Evolutionary conservation across 1,140 invertebrate genomes (phyloP).

Genomic region (Drosophila teissieri): DNA sequence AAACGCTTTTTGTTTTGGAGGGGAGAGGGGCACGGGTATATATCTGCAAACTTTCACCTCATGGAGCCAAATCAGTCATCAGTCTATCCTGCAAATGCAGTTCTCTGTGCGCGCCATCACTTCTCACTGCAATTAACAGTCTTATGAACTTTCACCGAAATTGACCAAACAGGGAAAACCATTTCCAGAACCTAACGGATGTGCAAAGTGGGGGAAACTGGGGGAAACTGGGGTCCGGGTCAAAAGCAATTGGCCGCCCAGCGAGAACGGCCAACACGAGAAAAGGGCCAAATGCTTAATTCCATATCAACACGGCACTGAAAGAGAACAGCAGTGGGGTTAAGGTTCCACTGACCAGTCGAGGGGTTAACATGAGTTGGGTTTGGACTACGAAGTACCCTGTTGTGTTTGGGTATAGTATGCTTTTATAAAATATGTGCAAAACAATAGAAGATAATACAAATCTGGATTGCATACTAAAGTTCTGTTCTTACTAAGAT

Average conservation of each 20-base stretch:
- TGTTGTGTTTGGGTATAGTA: background rate
- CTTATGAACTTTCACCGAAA: slow-evolving; percentile 74
- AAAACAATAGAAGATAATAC: background rate
- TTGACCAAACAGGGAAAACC: slow-evolving; percentile 64
- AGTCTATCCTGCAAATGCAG: slow-evolving; percentile 48
- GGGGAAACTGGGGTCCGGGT: slow-evolving; percentile 51
- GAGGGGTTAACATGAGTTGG: background rate
- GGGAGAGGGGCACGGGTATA: too few relatives aligned
- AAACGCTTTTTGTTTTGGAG: slow-evolving; percentile 59
- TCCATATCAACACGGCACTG: slow-evolving; percentile 54
- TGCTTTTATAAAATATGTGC: background rate
- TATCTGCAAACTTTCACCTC: slow-evolving; percentile 68
- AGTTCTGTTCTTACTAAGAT: too few relatives aligned
- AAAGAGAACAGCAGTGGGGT: slow-evolving; percentile 8
- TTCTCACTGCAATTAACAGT: slow-evolving; percentile 62
- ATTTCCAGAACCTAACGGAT: slow-evolving; percentile 73
- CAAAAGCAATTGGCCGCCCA: slow-evolving; percentile 81
- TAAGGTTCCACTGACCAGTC: background rate
- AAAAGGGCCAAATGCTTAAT: slow-evolving; percentile 67
- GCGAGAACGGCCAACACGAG: slow-evolving; percentile 41
- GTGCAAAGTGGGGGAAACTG: slow-evolving; percentile 46
- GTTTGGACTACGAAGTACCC: slow-evolving; percentile 16
- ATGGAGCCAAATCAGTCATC: slow-evolving; percentile 45
- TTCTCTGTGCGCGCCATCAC: background rate
- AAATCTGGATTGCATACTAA: too few relatives aligned